A percentile compares a stretch with the other conserved stretches of the same genome.
Evolutionary conservation across 2,888 invertebrate genomes (phyloP).

Genomic region (Panopea generosa): DNA sequence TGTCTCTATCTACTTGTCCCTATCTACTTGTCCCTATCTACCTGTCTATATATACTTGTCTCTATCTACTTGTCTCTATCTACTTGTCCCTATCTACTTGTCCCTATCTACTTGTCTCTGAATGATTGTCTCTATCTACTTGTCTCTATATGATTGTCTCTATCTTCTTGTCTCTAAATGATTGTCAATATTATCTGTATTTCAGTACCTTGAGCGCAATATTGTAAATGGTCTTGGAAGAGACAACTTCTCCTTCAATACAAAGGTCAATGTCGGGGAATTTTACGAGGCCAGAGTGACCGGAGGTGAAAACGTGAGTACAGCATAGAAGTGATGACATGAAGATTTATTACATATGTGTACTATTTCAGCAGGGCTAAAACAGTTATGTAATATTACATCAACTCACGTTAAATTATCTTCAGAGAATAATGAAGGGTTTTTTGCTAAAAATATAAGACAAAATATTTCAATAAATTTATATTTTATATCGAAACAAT

Average conservation of each 20-base stretch:
- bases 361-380: background rate
- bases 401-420: background rate
- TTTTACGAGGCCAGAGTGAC: slow-evolving; percentile 91
- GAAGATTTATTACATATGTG: background rate
- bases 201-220: slow-evolving; percentile 91
- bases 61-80: no score
- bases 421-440: background rate
- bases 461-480: no score
- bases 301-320: slow-evolving; percentile 86
- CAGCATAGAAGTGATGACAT: slow-evolving; percentile 7
- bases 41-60: no score
- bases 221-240: slow-evolving; percentile 89
- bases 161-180: no score
- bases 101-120: no score
- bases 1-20: no score
- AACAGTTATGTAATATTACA: background rate
- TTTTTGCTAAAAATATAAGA: no score
- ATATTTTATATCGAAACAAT: no score
- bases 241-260: slow-evolving; percentile 97
- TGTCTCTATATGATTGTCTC: no score
- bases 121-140: no score
- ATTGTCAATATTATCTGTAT: slow-evolving; percentile 4
- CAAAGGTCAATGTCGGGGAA: slow-evolving; percentile 95
- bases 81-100: no score
- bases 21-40: no score